Evolutionary conservation across 2,797 vertebrate species (phyloP), one percentile per base, ranked within the genome.

Genomic region (Syndactyla subalaris): DNA sequence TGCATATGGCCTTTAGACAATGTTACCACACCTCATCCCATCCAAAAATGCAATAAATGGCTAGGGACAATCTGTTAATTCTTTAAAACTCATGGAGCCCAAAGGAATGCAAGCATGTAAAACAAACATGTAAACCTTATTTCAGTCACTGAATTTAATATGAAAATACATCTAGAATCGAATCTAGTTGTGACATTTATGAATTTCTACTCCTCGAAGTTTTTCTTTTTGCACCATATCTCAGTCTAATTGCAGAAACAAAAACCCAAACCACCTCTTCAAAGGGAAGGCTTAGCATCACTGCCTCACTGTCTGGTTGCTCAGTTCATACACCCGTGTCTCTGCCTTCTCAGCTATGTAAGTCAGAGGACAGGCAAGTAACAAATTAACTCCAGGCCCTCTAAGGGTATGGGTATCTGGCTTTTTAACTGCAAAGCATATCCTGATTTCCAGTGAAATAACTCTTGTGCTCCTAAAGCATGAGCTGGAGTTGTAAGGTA

Each of bases 341-440:
- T 63, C 9, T 11, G 19, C 34, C 23, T 43, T n/a, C 82, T 59
- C 85, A 23, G 0, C 51, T 4, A 5, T 0, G 2, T 3, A 4
- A 61, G 22, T 2, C 24, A 59, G 63, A 74, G 45, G 74, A 61
- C 7, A 36, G 52, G 41, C 46, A 36, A 26, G 48, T 27, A 45
- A 11, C 17, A 38, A 15, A 29, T 21, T 9, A 82, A 16, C 65
- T 65, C 59, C 59, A 54, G 32, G 39, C 36, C 61, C 20, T 46
- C 38, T 9, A 13, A 30, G 23, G 23, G 21, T 20, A 65, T 1
- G 0, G 46, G 9, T 4, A 45, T 19, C 74, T 38, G 34, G 24
- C 27, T 59, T 75, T 77, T 45, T 32, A 43, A 62, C 36, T 79
- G 65, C 65, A 61, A 71, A 74, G 34, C 21, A 57, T 2, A 5